Conservation (phyloP, 2,113 vertebrate species). For the Sorex fumeus region DNA sequence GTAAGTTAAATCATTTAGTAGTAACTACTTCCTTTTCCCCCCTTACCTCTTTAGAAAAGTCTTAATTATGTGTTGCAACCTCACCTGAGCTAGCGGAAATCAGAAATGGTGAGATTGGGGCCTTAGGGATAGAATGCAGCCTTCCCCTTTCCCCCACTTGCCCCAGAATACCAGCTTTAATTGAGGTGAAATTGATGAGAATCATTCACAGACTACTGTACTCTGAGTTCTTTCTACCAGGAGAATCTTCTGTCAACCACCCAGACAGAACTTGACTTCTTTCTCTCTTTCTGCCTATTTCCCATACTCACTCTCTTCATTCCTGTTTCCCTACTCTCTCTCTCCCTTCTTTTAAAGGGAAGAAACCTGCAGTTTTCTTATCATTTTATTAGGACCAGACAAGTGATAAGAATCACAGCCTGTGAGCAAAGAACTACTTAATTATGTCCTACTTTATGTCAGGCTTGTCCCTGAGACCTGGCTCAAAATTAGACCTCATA, state of each 20-base stretch:
- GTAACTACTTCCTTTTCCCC: not conserved
- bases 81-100: not conserved
- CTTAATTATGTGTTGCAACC: not conserved
- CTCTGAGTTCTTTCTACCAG: not conserved
- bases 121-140: not conserved
- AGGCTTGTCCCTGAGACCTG: not conserved
- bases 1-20: not conserved
- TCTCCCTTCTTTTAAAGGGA: not conserved
- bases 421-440: not conserved
- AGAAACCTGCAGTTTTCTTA: not conserved
- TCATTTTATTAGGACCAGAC: not conserved
- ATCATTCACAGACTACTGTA: not conserved
- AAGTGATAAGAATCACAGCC: not conserved
- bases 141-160: too few species aligned
- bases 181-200: not conserved
- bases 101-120: too few species aligned
- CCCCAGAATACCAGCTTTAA: not conserved
- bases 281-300: not conserved
- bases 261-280: not conserved
- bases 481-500: not conserved
- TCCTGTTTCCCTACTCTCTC: not conserved
- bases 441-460: not conserved
- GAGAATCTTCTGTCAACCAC: not conserved
- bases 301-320: too few species aligned
- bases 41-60: slow-evolving; percentile 16